Evolutionary conservation across 2,888 invertebrate species (phyloP).

Genomic region (Erebia epiphron): DNA sequence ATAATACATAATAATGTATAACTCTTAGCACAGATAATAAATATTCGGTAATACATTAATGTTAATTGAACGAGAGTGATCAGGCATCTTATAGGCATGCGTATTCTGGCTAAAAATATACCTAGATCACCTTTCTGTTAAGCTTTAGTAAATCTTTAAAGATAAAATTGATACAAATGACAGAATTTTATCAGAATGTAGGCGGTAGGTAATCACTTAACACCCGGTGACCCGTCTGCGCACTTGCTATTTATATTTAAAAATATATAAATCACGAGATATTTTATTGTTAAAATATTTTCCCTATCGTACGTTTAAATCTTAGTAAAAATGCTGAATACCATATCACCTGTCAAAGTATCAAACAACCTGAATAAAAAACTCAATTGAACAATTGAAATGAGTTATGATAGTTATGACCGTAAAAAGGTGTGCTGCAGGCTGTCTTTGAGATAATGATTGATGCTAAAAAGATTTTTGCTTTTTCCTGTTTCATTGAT

Average conservation of each 20-base stretch:
- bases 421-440: constrained; percentile 12
- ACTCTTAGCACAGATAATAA: not conserved
- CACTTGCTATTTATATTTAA: too few species aligned
- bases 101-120: not conserved
- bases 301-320: too few species aligned
- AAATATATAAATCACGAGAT: too few species aligned
- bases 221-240: too few species aligned
- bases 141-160: too few species aligned
- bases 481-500: constrained; percentile 1
- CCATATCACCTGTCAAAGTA: constrained; percentile 9
- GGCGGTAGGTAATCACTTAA: too few species aligned
- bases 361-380: constrained; percentile 12
- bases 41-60: not conserved
- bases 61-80: not conserved
- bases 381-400: constrained; percentile 17
- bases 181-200: too few species aligned
- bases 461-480: constrained; percentile 12
- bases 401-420: constrained; percentile 20
- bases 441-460: constrained; percentile 9
- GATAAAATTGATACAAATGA: too few species aligned
- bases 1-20: not conserved
- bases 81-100: not conserved
- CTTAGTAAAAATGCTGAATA: not conserved
- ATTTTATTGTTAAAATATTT: too few species aligned
- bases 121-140: too few species aligned